Evolutionary conservation across 2,888 invertebrate genomes (phyloP).

Genomic region (Argyresthia goedartella): DNA sequence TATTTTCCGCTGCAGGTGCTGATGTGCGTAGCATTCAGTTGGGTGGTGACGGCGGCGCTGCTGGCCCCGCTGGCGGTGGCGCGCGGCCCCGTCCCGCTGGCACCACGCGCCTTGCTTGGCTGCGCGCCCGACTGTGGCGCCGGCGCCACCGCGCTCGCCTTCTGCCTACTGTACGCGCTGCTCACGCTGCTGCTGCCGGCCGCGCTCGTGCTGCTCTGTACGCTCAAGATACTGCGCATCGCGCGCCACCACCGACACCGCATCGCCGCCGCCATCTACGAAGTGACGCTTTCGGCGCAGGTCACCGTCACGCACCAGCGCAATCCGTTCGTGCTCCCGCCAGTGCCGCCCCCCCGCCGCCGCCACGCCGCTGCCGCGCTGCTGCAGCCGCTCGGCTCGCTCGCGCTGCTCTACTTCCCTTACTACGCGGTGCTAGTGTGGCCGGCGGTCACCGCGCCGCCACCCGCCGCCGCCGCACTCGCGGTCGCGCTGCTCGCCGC

Average conservation of each 20-base stretch:
- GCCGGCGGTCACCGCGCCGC: slow-evolving; percentile 62
- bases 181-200: slow-evolving; percentile 77
- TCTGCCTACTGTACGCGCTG: slow-evolving; percentile 75
- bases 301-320: slow-evolving; percentile 86
- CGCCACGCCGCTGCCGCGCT: slow-evolving; percentile 78
- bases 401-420: slow-evolving; percentile 80
- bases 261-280: slow-evolving; percentile 87
- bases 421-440: slow-evolving; percentile 80
- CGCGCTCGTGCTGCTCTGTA: slow-evolving; percentile 78
- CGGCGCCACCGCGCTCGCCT: slow-evolving; percentile 72
- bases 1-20: slow-evolving; percentile 58
- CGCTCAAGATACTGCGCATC: slow-evolving; percentile 77
- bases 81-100: too few species aligned
- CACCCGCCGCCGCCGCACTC: slow-evolving; percentile 63
- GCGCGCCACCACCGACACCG: slow-evolving; percentile 83
- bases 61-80: slow-evolving; percentile 68
- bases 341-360: slow-evolving; percentile 74
- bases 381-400: slow-evolving; percentile 78
- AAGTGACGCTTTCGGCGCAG: slow-evolving; percentile 86
- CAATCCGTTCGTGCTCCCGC: slow-evolving; percentile 81
- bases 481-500: slow-evolving; percentile 77
- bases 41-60: slow-evolving; percentile 74
- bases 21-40: slow-evolving; percentile 76
- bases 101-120: slow-evolving; percentile 58
- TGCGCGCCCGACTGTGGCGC: slow-evolving; percentile 79